Evolutionary conservation across 2,113 vertebrate genomes (phyloP).

Genomic region (Epinephelus fuscoguttatus): DNA sequence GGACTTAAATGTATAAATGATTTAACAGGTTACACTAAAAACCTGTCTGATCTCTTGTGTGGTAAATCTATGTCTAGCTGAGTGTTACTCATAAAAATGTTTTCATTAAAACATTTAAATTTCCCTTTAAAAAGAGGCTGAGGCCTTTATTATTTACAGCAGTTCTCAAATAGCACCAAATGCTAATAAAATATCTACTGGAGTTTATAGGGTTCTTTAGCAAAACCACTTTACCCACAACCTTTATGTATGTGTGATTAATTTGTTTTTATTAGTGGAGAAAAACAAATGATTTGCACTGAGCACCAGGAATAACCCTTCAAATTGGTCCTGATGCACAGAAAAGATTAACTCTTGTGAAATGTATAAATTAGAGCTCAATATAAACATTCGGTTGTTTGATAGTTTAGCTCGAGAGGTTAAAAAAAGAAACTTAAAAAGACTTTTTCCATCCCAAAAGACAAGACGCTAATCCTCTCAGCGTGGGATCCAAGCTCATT

Average conservation of each 20-base stretch:
- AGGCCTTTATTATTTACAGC: not conserved
- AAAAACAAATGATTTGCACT: not conserved
- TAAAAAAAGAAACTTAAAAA: constrained; percentile 11
- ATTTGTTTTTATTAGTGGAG: not conserved
- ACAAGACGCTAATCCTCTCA: constrained; percentile 72
- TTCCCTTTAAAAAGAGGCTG: not conserved
- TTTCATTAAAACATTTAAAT: too few relatives aligned
- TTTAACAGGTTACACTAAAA: not conserved
- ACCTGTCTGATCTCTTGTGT: too few relatives aligned
- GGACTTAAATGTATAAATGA: not conserved
- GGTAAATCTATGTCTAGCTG: too few relatives aligned
- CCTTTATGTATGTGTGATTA: not conserved
- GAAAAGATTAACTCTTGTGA: not conserved
- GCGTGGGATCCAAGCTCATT: constrained; percentile 76
- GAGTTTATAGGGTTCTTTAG: not conserved
- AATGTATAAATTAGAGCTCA: not conserved
- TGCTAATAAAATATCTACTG: not conserved
- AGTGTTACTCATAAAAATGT: too few relatives aligned
- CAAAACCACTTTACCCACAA: not conserved
- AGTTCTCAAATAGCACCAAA: not conserved
- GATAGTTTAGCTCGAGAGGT: constrained; percentile 10
- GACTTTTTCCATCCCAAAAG: constrained; percentile 42
- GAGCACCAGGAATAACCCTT: not conserved
- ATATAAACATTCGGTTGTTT: constrained; percentile 30
- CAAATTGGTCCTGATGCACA: not conserved